Base-by-base conservation (phyloP, 1,140 invertebrate genomes). In the Elysia chlorotica region DNA sequence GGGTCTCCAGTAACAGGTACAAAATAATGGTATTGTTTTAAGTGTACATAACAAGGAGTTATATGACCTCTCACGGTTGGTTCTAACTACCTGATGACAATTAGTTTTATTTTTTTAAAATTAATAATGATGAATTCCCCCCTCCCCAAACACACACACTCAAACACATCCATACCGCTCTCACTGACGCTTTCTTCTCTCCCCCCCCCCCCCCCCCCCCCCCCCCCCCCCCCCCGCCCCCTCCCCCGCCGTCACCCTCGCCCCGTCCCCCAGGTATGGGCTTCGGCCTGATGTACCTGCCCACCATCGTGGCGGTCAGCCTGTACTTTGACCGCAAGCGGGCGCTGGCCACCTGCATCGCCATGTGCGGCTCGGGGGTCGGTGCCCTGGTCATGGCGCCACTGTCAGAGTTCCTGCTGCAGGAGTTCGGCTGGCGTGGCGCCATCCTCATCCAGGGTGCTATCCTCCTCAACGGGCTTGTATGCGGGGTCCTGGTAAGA, bases 311-410 rank as follows among this genome's bases (percentile, higher is more conserved):
- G 77, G 93, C 93, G 6, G 93, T 96, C 2, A 94, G 95, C 14
- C 95, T 95, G 88, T 98, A 97, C 89, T 98, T 97, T 87, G 95
- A 96, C 86, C 93, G 92, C 87, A 95, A 93, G 91, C 88, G 96
- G 65, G 95, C 95, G 0, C 88, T 97, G 63, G 95, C 96, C 0
- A 96, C 95, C 0, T 96, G 96, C n/a, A 92, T 98, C 48, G 94
- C 94, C 1, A 74, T 86, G 1, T 85, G 83, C 74, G 87, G 87
- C 2, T 82, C 83, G 4, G 87, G 87, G 0, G 78, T 87, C 14
- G 87, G 87, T 28, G 81, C 80, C 1, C 81, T 87, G 66, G 69
- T 87, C 0, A 85, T 88, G 48, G 76, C 81, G 2, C 82, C 82
- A 5, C 59, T 88, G 0, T 82, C 74, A 17, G 74, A 77, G 69